These are phyloP conservation scores for Cebidichthys violaceus DNA, from an alignment of 2,113 vertebrate genomes.

Conservation along the genomic window DNA sequence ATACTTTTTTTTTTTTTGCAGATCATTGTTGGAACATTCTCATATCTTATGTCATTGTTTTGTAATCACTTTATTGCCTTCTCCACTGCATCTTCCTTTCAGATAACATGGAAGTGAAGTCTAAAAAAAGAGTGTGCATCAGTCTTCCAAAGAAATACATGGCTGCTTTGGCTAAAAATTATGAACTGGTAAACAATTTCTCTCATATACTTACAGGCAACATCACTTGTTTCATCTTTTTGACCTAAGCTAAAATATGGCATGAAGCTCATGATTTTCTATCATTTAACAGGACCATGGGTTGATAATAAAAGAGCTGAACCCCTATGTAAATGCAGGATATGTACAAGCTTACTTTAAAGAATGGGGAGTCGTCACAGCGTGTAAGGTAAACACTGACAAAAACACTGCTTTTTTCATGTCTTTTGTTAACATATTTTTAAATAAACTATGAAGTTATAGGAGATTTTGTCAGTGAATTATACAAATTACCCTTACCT, in stretches of 20 bases:
- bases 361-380: slow-evolving; percentile 64
- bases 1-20: neutral
- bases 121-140: slow-evolving; percentile 41
- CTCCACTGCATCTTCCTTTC: neutral
- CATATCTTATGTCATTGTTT: neutral
- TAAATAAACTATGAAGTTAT: neutral
- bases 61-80: too few species aligned
- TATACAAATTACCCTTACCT: neutral
- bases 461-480: neutral
- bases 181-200: slow-evolving; percentile 59
- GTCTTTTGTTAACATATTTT: neutral
- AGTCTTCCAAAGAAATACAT: slow-evolving; percentile 51
- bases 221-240: neutral
- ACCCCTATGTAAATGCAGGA: slow-evolving; percentile 58
- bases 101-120: slow-evolving; percentile 19
- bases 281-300: slow-evolving; percentile 68
- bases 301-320: slow-evolving; percentile 59
- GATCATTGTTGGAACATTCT: neutral
- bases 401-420: neutral
- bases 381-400: slow-evolving; percentile 59
- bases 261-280: neutral
- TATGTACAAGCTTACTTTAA: slow-evolving; percentile 64
- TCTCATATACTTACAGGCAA: neutral
- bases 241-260: neutral
- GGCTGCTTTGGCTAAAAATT: slow-evolving; percentile 12